Evolutionary conservation across 2,797 vertebrate species (phyloP).

Genomic region (Anolis apletophallus): DNA sequence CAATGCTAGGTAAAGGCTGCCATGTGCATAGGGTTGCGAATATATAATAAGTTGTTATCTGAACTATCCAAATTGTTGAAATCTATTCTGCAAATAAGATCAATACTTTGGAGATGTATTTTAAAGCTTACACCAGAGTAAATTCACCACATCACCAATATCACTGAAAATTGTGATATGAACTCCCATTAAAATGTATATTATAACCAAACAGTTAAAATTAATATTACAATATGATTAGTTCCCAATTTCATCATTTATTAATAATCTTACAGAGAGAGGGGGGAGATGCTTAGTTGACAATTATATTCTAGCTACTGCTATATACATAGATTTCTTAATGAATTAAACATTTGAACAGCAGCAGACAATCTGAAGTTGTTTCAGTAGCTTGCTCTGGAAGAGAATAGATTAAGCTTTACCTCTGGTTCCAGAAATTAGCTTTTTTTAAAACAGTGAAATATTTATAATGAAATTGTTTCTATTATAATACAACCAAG

Average conservation of each 20-base stretch:
- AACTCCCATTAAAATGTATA: background rate
- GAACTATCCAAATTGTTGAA: too few species aligned
- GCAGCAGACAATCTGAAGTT: conserved; percentile 7
- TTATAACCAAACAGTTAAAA: background rate
- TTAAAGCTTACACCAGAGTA: too few species aligned
- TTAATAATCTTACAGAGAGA: background rate
- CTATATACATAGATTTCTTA: background rate
- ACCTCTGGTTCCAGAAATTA: conserved; percentile 29
- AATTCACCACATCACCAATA: too few species aligned
- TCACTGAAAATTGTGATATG: background rate
- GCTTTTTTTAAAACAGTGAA: background rate
- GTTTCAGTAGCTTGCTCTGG: background rate
- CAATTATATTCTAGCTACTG: background rate
- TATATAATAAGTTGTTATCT: too few species aligned
- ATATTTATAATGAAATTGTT: background rate
- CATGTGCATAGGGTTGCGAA: too few species aligned
- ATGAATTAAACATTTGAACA: background rate
- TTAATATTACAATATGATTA: background rate
- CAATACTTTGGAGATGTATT: too few species aligned
- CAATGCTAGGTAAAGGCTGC: too few species aligned
- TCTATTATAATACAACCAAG: conserved; percentile 43
- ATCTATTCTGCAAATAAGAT: too few species aligned
- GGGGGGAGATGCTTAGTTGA: background rate
- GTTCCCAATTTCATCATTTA: background rate
- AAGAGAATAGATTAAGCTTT: conserved; percentile 19